phyloP scores from a whole-genome alignment of 2,888 invertebrate genomes.

The Drosophila nr. perissopoda region DNA sequence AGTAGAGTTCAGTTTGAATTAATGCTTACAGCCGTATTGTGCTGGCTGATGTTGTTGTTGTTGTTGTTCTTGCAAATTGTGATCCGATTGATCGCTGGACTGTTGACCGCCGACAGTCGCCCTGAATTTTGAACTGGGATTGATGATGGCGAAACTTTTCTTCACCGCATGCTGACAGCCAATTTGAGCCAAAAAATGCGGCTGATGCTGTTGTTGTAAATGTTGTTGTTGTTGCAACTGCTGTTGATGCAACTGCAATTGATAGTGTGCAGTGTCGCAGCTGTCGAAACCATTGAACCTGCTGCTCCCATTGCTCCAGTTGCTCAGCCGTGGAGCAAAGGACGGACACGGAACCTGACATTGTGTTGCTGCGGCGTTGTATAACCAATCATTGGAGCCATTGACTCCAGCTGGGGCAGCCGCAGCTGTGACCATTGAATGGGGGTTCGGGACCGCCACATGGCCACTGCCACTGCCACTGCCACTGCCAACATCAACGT shows the following conservation, averaged over 20 bases:
- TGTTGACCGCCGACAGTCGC: slow-evolving; percentile 11
- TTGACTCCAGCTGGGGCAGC: slow-evolving; percentile 6
- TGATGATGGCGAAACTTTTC: slow-evolving; percentile 30
- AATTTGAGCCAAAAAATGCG: slow-evolving; percentile 71
- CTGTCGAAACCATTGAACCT: neutral
- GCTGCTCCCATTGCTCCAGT: slow-evolving; percentile 3
- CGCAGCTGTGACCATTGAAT: slow-evolving; percentile 10
- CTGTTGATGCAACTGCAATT: slow-evolving; percentile 28
- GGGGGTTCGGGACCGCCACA: slow-evolving; percentile 22
- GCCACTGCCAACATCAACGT: slow-evolving; percentile 1
- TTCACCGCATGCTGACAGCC: slow-evolving; percentile 68
- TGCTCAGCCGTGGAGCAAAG: slow-evolving; percentile 3
- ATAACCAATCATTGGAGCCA: slow-evolving; percentile 7
- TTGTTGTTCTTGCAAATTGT: slow-evolving; percentile 1
- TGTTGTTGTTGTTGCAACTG: neutral
- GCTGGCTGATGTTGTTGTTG: slow-evolving; percentile 4
- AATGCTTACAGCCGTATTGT: slow-evolving; percentile 23
- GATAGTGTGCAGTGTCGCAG: slow-evolving; percentile 12
- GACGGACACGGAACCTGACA: slow-evolving; percentile 1
- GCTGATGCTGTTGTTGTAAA: neutral
- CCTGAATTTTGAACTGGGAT: slow-evolving; percentile 30
- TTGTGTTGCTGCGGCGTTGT: slow-evolving; percentile 5
- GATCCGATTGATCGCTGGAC: slow-evolving; percentile 18
- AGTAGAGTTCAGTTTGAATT: neutral
- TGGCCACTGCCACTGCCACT: slow-evolving; percentile 2